A percentile compares a stretch with the other conserved stretches of the same genome.
These are phyloP conservation scores for Propithecus coquereli DNA, from an alignment of 2,113 vertebrate genomes.

Conservation along the genomic window DNA sequence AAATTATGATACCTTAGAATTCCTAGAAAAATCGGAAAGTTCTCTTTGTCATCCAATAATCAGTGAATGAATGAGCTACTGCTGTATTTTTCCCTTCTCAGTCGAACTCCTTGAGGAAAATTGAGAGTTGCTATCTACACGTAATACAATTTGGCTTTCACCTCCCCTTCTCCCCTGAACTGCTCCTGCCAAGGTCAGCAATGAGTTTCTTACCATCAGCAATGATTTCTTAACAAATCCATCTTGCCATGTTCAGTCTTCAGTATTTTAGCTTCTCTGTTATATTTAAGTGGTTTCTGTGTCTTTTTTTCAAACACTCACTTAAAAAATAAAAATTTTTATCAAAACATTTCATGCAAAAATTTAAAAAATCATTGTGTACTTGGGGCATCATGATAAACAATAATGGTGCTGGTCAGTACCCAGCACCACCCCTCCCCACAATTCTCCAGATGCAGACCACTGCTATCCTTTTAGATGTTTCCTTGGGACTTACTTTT, in stretches of 20 bases:
- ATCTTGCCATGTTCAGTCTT: background rate
- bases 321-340: background rate
- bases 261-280: background rate
- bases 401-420: background rate
- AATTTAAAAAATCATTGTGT: background rate
- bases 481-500: background rate
- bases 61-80: background rate
- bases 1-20: background rate
- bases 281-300: background rate
- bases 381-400: background rate
- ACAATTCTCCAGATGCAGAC: background rate
- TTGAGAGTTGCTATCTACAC: background rate
- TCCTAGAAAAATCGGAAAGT: background rate
- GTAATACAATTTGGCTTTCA: background rate
- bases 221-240: background rate
- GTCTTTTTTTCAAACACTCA: background rate
- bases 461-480: background rate
- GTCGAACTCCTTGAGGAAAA: background rate
- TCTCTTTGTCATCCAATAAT: background rate
- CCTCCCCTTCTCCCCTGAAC: background rate
- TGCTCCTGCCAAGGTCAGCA: background rate
- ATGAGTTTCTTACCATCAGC: background rate
- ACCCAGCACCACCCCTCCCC: background rate
- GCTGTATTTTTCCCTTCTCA: background rate
- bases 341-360: background rate